These are phyloP conservation scores for Andrena dorsata DNA, from an alignment of 2,888 invertebrate species.

Conservation along the genomic window DNA sequence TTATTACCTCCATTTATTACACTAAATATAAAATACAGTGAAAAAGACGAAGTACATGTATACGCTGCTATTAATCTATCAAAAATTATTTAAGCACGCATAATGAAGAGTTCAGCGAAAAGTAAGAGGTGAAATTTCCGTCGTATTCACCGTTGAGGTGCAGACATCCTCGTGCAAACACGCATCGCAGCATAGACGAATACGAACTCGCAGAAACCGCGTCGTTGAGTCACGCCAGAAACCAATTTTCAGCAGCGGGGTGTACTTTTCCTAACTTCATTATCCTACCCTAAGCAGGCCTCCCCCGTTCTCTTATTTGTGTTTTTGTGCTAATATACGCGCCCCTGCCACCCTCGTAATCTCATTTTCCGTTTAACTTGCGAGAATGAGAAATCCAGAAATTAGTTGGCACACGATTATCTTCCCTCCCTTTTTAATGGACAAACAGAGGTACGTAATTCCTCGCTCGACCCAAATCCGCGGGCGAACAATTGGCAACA, in stretches of 20 bases:
- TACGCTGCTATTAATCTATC: neutral
- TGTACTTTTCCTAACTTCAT: conserved; percentile 68
- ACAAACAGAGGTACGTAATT: conserved; percentile 3
- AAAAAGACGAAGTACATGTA: too few relatives aligned
- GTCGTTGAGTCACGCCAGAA: conserved; percentile 55
- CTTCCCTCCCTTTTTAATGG: conserved; percentile 4
- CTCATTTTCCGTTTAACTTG: conserved; percentile 21
- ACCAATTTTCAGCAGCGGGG: conserved; percentile 33
- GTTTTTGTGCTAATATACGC: conserved; percentile 52
- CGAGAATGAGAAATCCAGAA: conserved; percentile 16
- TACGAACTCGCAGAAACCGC: conserved; percentile 12
- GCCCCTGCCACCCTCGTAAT: neutral
- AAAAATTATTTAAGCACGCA: neutral
- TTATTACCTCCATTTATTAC: too few relatives aligned
- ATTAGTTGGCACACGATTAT: conserved; percentile 8
- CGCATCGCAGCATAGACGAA: conserved; percentile 33
- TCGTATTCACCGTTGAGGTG: conserved; percentile 56
- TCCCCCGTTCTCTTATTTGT: conserved; percentile 39
- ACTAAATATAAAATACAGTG: too few relatives aligned
- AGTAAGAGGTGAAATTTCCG: conserved; percentile 19
- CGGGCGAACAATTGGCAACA: neutral
- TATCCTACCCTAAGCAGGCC: conserved; percentile 38
- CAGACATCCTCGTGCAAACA: conserved; percentile 59
- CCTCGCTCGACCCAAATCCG: neutral
- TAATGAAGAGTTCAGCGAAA: conserved; percentile 11